These are phyloP conservation scores for Pitta sordida DNA, from an alignment of 2,113 vertebrate genomes.

Conservation along the genomic window DNA sequence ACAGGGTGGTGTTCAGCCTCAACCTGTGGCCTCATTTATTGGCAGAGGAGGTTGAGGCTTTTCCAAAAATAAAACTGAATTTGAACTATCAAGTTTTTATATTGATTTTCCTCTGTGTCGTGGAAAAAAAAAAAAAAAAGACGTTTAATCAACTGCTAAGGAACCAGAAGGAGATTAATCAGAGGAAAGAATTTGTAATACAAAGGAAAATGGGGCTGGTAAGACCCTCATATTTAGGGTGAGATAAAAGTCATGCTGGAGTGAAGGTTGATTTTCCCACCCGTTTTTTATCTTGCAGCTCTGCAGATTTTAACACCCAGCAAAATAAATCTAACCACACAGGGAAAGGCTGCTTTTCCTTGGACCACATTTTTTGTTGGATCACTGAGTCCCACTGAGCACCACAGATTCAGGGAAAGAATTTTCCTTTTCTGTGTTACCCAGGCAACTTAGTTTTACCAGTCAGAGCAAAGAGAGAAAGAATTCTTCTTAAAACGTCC, in stretches of 20 bases:
- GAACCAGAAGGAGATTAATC: background rate
- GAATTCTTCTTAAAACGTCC: background rate
- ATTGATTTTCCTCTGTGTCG: background rate
- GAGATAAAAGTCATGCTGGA: background rate
- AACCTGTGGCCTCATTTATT: background rate
- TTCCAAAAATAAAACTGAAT: background rate
- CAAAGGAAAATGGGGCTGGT: background rate
- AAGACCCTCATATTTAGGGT: background rate
- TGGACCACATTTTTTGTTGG: background rate
- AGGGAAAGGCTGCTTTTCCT: background rate
- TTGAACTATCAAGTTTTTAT: background rate
- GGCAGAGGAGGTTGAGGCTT: background rate
- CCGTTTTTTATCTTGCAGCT: background rate
- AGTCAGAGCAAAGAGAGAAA: background rate
- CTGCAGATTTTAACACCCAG: background rate
- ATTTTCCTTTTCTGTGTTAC: background rate
- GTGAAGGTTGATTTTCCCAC: background rate
- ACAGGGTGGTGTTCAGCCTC: background rate
- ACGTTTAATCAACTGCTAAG: background rate
- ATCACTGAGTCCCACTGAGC: background rate
- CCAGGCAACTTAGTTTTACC: constrained; percentile 10
- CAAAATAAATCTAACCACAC: background rate
- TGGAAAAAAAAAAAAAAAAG: background rate
- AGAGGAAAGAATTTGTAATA: background rate
- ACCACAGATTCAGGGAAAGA: background rate